Base-by-base conservation (phyloP, 1,140 invertebrate genomes). In the Drosophila kepulauana region DNA sequence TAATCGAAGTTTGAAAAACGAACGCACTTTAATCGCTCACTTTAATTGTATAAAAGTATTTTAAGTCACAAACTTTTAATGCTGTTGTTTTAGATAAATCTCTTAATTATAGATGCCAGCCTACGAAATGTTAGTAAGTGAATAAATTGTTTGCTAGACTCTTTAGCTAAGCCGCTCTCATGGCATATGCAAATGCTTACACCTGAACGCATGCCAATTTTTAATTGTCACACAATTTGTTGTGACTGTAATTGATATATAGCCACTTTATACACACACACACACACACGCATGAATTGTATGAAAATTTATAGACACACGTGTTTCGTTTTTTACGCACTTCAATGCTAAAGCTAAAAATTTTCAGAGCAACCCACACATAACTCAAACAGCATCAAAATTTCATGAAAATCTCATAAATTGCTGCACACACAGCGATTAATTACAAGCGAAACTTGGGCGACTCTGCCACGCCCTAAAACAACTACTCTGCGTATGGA, bases 241-340 rank as follows among this genome's bases (percentile, higher is more conserved):
- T 88, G 74, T 89, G 81, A 88, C 81, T 88, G 74, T 81, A 89
- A 88, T 81, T 88, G 84, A 88, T 88, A 89, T 89, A 88, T 89
- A 74, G 66, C 57, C 64, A 75, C 33, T 59, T 59, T 76, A 51
- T 46, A 52, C 33, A 33, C 28, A 11, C 52, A 51, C 51, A 48
- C 69, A 41, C 61, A 35, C 48, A 38, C 11, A 33, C 43, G 25
- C 8, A 57, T 56, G 43, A 1, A 25, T 2, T 20, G 48, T 16
- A 49, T 56, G 51, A 38, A 62, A 69, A 68, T 78, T 74, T 75
- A 68, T 64, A 35, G 70, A 73, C 70, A 62, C 85, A 85, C 78
- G 75, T 78, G 85, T 70, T 74, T 75, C 58, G 66, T 56, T 72
- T 72, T 76, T 62, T 68, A 88, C 80, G 85, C 85, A 89, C 66